Evolutionary conservation across 1,140 invertebrate genomes (phyloP).

Genomic region (Trichoplusia ni): DNA sequence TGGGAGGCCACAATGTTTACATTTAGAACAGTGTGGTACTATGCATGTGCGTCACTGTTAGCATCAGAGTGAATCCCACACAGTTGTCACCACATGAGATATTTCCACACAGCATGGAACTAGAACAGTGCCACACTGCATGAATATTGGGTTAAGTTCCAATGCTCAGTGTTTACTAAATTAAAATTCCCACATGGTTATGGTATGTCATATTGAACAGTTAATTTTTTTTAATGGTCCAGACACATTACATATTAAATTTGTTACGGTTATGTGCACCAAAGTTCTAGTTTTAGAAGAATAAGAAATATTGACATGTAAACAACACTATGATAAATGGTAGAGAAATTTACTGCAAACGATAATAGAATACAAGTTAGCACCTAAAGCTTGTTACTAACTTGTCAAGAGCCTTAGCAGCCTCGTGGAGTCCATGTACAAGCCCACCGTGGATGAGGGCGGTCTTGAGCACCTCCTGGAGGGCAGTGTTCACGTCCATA

Average conservation of each 20-base stretch:
- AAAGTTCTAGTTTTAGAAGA: no score
- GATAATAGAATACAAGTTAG: no score
- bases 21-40: constrained; percentile 66
- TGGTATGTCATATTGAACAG: no score
- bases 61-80: constrained; percentile 56
- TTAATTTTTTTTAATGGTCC: no score
- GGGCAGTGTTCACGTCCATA: constrained; percentile 97
- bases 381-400: no score
- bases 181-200: background rate
- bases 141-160: constrained; percentile 63
- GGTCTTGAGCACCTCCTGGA: constrained; percentile 98
- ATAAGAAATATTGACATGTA: no score
- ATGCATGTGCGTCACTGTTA: constrained; percentile 70
- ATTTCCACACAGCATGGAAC: constrained; percentile 67
- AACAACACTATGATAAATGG: no score
- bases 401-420: constrained; percentile 98
- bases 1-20: constrained; percentile 74
- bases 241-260: no score
- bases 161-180: constrained; percentile 42
- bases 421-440: constrained; percentile 97
- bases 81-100: constrained; percentile 41
- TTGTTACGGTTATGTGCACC: no score
- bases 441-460: constrained; percentile 97
- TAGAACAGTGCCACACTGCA: constrained; percentile 63
- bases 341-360: no score